Evolutionary conservation across 2,888 invertebrate genomes (phyloP).

Genomic region (Scaptomyza flava): DNA sequence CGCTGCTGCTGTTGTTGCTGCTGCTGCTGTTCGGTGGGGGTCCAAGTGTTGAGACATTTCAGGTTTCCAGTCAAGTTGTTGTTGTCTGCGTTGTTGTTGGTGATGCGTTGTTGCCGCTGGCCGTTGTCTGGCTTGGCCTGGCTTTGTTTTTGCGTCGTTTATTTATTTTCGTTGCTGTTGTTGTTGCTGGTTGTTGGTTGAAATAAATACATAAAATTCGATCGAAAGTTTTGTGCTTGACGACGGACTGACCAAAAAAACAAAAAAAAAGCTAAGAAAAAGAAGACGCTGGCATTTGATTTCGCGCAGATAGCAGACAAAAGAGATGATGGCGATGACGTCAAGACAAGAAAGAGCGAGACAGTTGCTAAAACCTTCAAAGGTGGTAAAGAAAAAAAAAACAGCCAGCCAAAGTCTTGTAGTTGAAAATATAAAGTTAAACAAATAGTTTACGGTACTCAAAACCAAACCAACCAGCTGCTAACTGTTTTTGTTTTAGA

Average conservation of each 20-base stretch:
- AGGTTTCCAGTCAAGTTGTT: slow-evolving; percentile 71
- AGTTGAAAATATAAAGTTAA: slow-evolving; percentile 61
- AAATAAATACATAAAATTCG: slow-evolving; percentile 80
- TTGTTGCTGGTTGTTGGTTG: slow-evolving; percentile 57
- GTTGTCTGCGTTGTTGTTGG: slow-evolving; percentile 48
- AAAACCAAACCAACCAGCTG: slow-evolving; percentile 37
- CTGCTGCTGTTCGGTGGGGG: slow-evolving; percentile 70
- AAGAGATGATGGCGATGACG: slow-evolving; percentile 55
- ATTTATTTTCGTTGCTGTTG: slow-evolving; percentile 49
- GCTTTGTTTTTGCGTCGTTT: slow-evolving; percentile 66
- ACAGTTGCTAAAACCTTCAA: neutral
- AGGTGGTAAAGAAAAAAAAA: slow-evolving; percentile 6
- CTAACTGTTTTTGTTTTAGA: slow-evolving; percentile 72
- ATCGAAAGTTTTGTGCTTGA: slow-evolving; percentile 78
- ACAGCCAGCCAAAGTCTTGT: slow-evolving; percentile 58
- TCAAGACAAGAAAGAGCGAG: slow-evolving; percentile 33
- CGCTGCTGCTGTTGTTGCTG: slow-evolving; percentile 50
- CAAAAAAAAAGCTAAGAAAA: slow-evolving; percentile 23
- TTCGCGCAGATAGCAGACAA: slow-evolving; percentile 71
- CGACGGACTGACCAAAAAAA: slow-evolving; percentile 30
- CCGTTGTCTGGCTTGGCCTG: slow-evolving; percentile 72
- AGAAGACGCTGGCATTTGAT: slow-evolving; percentile 72
- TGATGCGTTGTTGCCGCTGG: slow-evolving; percentile 76
- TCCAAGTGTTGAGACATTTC: slow-evolving; percentile 80
- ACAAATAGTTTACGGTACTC: slow-evolving; percentile 79